phyloP scores from a whole-genome alignment of 2,113 vertebrate genomes.

The Girardinichthys multiradiatus region DNA sequence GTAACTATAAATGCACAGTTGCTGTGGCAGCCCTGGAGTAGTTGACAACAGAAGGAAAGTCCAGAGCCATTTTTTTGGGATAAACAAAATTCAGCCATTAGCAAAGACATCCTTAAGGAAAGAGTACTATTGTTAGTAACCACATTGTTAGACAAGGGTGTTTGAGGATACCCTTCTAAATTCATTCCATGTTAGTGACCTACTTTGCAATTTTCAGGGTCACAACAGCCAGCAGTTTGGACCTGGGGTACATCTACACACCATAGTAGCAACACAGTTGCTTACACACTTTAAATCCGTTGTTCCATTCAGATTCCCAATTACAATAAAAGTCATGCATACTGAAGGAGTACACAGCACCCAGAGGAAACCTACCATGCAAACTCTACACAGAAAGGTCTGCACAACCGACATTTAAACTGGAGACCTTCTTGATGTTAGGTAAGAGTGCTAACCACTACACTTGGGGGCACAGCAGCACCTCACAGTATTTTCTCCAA shows the following conservation, averaged over 20 bases:
- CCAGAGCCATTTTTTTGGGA: slow-evolving; percentile 61
- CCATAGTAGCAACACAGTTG: neutral
- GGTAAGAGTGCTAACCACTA: too few relatives aligned
- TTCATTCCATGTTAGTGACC: neutral
- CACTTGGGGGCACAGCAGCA: too few relatives aligned
- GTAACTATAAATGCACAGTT: slow-evolving; percentile 17
- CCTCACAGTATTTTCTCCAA: too few relatives aligned
- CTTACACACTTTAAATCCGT: neutral
- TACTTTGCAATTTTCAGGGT: neutral
- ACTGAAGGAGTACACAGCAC: too few relatives aligned
- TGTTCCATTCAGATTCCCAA: neutral
- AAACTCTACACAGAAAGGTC: too few relatives aligned
- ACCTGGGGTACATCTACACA: neutral
- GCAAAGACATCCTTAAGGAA: neutral
- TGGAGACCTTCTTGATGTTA: too few relatives aligned
- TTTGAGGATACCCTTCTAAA: neutral
- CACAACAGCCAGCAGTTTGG: neutral
- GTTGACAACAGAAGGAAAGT: slow-evolving; percentile 40
- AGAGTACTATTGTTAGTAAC: slow-evolving; percentile 19
- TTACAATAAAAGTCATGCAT: too few relatives aligned
- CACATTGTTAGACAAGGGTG: neutral
- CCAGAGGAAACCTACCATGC: too few relatives aligned
- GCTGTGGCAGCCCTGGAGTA: slow-evolving; percentile 50
- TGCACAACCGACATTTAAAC: too few relatives aligned
- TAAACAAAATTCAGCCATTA: slow-evolving; percentile 16